These are phyloP conservation scores for Drosophila anomalata DNA, from an alignment of 2,888 invertebrate genomes.

Conservation along the genomic window DNA sequence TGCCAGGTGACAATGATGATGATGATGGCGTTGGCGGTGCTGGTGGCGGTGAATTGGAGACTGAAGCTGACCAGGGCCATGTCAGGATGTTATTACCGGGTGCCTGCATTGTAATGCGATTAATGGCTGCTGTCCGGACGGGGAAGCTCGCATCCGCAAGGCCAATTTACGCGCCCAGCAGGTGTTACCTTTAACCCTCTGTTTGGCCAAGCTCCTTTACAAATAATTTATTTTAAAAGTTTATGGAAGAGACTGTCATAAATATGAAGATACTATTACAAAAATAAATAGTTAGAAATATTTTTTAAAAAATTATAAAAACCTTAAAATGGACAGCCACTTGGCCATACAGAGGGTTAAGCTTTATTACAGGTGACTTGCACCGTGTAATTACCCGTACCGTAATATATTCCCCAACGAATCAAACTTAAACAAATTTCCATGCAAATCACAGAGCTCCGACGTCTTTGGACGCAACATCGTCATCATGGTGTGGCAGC, in stretches of 20 bases:
- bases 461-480: conserved; percentile 92
- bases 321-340: background rate
- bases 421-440: conserved; percentile 52
- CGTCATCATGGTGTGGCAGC: conserved; percentile 96
- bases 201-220: background rate
- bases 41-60: conserved; percentile 4
- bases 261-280: background rate
- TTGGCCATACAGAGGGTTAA: conserved; percentile 18
- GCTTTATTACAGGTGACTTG: background rate
- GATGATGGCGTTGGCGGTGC: conserved; percentile 22
- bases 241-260: background rate
- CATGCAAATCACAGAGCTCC: conserved; percentile 85
- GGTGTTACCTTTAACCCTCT: conserved; percentile 25
- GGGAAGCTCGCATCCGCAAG: conserved; percentile 21
- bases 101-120: conserved; percentile 61
- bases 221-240: background rate
- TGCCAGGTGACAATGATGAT: conserved; percentile 29
- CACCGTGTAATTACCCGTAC: conserved; percentile 46
- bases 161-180: conserved; percentile 26
- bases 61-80: conserved; percentile 19
- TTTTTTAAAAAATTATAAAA: background rate
- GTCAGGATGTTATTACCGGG: conserved; percentile 30
- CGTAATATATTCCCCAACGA: conserved; percentile 56
- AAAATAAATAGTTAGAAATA: background rate
- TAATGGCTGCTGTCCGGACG: conserved; percentile 47